phyloP scores from a whole-genome alignment of 2,888 invertebrate species.

The Tiliacea citrago region DNA sequence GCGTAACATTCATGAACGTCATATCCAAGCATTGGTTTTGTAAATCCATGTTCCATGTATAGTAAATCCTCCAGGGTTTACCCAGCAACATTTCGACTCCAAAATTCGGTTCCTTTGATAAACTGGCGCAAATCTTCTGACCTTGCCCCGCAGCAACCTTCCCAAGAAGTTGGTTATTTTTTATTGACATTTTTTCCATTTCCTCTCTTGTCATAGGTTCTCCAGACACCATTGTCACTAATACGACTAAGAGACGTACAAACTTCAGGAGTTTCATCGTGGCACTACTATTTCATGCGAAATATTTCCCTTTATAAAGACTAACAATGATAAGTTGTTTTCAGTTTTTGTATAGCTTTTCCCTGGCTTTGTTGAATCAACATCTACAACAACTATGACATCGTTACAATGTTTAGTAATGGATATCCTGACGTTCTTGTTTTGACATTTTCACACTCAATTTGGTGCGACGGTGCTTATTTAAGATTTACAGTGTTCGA shows the following conservation, averaged over 20 bases:
- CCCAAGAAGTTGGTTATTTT: rapidly evolving
- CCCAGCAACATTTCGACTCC: conserved; percentile 77
- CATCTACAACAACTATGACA: conserved; percentile 54
- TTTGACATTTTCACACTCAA: not conserved
- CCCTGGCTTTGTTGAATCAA: conserved; percentile 45
- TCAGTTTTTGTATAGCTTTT: conserved; percentile 32
- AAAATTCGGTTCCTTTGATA: conserved; percentile 77
- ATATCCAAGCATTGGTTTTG: conserved; percentile 78
- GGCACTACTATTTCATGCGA: conserved; percentile 36
- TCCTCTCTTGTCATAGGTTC: not conserved
- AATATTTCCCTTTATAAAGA: conserved; percentile 52
- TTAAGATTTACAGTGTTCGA: not conserved
- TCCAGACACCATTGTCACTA: conserved; percentile 17
- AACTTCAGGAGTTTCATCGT: conserved; percentile 39
- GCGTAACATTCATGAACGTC: conserved; percentile 75
- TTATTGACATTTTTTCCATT: rapidly evolving
- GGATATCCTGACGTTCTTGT: not conserved
- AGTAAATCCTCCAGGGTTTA: conserved; percentile 80
- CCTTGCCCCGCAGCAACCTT: not conserved
- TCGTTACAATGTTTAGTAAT: conserved; percentile 34
- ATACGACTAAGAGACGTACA: conserved; percentile 19
- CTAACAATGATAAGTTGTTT: conserved; percentile 45
- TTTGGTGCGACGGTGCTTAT: not conserved
- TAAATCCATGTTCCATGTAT: conserved; percentile 80
- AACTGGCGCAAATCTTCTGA: conserved; percentile 64